These are phyloP conservation scores for Selene dorsalis DNA, from an alignment of 2,797 vertebrate species.

Conservation along the genomic window DNA sequence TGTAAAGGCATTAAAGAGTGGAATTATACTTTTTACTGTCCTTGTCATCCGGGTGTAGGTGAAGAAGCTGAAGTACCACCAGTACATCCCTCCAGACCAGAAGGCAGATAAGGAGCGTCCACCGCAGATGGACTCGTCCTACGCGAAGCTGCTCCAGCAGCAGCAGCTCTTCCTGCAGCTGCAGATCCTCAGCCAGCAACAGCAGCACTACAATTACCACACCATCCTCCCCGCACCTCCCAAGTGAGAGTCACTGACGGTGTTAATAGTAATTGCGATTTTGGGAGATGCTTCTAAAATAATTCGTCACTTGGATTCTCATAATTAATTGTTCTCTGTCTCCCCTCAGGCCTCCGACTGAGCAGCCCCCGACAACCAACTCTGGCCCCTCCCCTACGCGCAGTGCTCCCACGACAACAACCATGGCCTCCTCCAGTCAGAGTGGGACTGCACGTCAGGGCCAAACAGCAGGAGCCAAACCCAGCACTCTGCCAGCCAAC, in stretches of 20 bases:
- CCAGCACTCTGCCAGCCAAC: slow-evolving; percentile 89
- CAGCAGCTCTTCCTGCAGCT: slow-evolving; percentile 98
- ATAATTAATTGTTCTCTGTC: slow-evolving; percentile 13
- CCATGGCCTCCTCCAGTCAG: slow-evolving; percentile 76
- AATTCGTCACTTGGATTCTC: background rate
- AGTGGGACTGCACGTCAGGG: slow-evolving; percentile 84
- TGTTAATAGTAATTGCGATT: background rate
- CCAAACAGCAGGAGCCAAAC: slow-evolving; percentile 84
- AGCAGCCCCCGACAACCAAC: slow-evolving; percentile 80
- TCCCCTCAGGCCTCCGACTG: slow-evolving; percentile 84
- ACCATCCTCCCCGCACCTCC: slow-evolving; percentile 96
- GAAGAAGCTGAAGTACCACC: slow-evolving; percentile 98
- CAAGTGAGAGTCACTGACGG: slow-evolving; percentile 83
- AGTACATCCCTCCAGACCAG: slow-evolving; percentile 98
- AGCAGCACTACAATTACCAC: slow-evolving; percentile 98
- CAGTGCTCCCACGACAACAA: slow-evolving; percentile 70
- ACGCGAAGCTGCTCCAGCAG: slow-evolving; percentile 95
- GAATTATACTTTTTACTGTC: background rate
- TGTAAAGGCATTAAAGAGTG: background rate
- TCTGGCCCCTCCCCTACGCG: slow-evolving; percentile 85
- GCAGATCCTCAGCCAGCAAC: slow-evolving; percentile 97
- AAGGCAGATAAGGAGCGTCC: slow-evolving; percentile 94
- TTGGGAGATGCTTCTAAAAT: background rate
- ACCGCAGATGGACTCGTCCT: slow-evolving; percentile 95
- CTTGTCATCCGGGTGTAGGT: slow-evolving; percentile 71